A percentile compares a stretch with the other conserved stretches of the same genome.
phyloP scores from a whole-genome alignment of 2,797 vertebrate species.

The Pangasius larnaudii region DNA sequence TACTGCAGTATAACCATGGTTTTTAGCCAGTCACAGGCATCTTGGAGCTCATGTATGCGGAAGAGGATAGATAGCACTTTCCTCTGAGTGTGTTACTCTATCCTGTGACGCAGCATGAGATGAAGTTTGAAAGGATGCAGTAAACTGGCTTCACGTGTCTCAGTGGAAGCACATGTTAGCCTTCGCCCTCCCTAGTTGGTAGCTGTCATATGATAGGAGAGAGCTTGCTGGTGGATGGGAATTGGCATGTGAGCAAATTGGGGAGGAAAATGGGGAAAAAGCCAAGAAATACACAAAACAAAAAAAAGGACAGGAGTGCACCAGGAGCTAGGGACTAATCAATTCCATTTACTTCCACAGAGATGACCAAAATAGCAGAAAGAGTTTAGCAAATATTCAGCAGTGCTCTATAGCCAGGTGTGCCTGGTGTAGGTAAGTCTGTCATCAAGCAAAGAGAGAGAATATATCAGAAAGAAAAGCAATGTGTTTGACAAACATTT shows the following conservation, averaged over 20 bases:
- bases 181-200: neutral
- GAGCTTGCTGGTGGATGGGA: neutral
- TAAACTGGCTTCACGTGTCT: neutral
- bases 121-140: neutral
- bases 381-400: conserved; percentile 13
- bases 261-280: neutral
- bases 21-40: neutral
- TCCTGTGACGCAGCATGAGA: neutral
- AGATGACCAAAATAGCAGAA: conserved; percentile 48
- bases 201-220: neutral
- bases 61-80: neutral
- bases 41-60: neutral
- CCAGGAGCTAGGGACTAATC: neutral
- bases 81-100: neutral
- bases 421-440: neutral
- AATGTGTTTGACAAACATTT: neutral
- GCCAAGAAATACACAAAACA: neutral
- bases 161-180: neutral
- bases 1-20: neutral
- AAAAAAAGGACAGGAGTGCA: neutral
- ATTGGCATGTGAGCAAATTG: neutral
- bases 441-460: neutral
- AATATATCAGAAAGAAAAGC: conserved; percentile 9
- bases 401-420: neutral
- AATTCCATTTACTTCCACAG: conserved; percentile 32